Conservation (phyloP, 1,140 invertebrate genomes). For the Episyrphus balteatus region DNA sequence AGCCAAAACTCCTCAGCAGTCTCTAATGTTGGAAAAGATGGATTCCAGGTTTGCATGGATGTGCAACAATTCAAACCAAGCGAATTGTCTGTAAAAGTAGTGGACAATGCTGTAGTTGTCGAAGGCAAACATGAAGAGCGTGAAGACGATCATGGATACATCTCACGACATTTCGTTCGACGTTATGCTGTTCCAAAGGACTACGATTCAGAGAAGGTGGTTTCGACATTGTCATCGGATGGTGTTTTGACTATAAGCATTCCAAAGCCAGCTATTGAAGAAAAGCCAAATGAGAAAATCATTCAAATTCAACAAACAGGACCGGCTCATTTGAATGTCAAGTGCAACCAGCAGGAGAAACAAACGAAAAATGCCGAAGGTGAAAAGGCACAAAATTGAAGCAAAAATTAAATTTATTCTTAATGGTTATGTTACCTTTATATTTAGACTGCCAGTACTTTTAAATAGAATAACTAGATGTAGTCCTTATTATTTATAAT, state of each 20-base stretch:
- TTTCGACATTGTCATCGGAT: conserved; percentile 59
- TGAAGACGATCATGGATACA: conserved; percentile 59
- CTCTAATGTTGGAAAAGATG: conserved; percentile 41
- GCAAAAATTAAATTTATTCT: too few species aligned
- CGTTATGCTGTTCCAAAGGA: conserved; percentile 58
- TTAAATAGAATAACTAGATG: too few species aligned
- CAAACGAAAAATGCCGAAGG: too few species aligned
- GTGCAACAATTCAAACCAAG: conserved; percentile 76
- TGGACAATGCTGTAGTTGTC: conserved; percentile 55
- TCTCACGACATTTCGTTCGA: conserved; percentile 60
- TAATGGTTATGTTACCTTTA: too few species aligned
- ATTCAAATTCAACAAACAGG: conserved; percentile 39
- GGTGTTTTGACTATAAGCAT: conserved; percentile 58
- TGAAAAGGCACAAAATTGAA: too few species aligned
- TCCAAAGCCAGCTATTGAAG: conserved; percentile 39
- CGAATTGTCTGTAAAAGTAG: conserved; percentile 71
- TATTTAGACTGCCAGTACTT: too few species aligned
- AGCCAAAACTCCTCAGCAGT: not conserved
- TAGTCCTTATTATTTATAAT: too few species aligned
- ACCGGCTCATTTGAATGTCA: conserved; percentile 29
- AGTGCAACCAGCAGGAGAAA: conserved; percentile 12
- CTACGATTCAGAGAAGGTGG: conserved; percentile 49
- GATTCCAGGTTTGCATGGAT: conserved; percentile 61
- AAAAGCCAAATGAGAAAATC: conserved; percentile 34
- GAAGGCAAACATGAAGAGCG: conserved; percentile 69